A percentile compares a stretch with the other conserved stretches of the same genome.
phyloP scores from a whole-genome alignment of 2,888 invertebrate species.

The Poecilobothrus nobilitatus region DNA sequence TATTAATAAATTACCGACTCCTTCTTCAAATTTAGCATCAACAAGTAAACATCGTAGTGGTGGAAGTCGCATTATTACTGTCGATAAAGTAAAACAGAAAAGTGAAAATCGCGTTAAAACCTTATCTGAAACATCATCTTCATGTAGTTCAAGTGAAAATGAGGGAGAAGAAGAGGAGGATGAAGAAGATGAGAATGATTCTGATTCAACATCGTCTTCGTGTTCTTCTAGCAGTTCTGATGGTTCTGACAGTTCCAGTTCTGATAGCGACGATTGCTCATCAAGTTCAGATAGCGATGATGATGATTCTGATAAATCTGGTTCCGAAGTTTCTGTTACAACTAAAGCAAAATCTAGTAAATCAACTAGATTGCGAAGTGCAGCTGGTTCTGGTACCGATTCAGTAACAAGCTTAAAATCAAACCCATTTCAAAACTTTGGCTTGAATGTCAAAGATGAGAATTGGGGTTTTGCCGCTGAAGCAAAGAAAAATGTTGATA shows the following conservation, averaged over 20 bases:
- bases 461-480: conserved; percentile 55
- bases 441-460: conserved; percentile 31
- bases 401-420: conserved; percentile 24
- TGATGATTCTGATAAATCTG: conserved; percentile 36
- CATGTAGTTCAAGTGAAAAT: conserved; percentile 41
- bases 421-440: conserved; percentile 25
- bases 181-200: conserved; percentile 35
- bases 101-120: conserved; percentile 27
- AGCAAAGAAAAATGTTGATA: conserved; percentile 48
- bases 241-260: conserved; percentile 39
- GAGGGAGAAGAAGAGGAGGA: conserved; percentile 38
- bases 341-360: neutral
- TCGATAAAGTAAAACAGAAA: conserved; percentile 7
- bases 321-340: conserved; percentile 23
- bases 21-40: neutral
- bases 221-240: conserved; percentile 40
- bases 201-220: conserved; percentile 37
- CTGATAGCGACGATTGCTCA: conserved; percentile 32
- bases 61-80: neutral
- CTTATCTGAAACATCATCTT: conserved; percentile 39
- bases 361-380: neutral
- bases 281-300: conserved; percentile 40
- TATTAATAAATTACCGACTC: conserved; percentile 19
- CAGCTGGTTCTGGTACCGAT: conserved; percentile 16
- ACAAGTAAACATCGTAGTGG: neutral